Percentiles rank a stretch among this genome's conserved stretches.
phyloP scores from a whole-genome alignment of 2,113 vertebrate species.

The Cebidichthys violaceus region DNA sequence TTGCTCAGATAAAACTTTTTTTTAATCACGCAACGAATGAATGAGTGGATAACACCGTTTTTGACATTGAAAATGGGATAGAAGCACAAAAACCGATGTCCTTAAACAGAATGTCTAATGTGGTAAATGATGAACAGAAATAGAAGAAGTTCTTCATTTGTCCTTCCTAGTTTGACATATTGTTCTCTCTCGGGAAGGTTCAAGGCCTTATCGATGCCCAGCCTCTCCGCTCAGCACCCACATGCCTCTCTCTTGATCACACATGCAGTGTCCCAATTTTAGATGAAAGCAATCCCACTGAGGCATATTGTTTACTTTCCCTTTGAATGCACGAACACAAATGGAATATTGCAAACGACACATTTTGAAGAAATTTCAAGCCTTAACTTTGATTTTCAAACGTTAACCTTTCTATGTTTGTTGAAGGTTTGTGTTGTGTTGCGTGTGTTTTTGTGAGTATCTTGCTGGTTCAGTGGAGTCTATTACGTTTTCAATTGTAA shows the following conservation, averaged over 20 bases:
- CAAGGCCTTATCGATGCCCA: slow-evolving; percentile 46
- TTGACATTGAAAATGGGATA: slow-evolving; percentile 14
- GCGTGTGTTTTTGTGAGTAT: not conserved
- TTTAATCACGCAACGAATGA: slow-evolving; percentile 29
- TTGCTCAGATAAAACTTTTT: slow-evolving; percentile 23
- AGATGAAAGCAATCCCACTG: slow-evolving; percentile 55
- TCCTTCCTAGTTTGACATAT: slow-evolving; percentile 38
- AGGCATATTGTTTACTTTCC: slow-evolving; percentile 31
- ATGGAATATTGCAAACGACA: slow-evolving; percentile 31
- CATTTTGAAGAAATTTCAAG: slow-evolving; percentile 20
- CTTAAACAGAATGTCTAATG: slow-evolving; percentile 58
- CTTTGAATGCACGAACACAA: slow-evolving; percentile 40
- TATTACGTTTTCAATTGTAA: not conserved
- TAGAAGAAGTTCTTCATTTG: slow-evolving; percentile 33
- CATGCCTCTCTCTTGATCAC: slow-evolving; percentile 42
- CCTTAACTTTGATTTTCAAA: not conserved
- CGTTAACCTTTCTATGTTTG: not conserved
- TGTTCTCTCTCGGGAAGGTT: slow-evolving; percentile 44
- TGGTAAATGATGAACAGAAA: slow-evolving; percentile 52
- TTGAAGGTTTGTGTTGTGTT: slow-evolving; percentile 13
- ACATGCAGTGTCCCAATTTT: slow-evolving; percentile 47
- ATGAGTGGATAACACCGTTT: slow-evolving; percentile 19
- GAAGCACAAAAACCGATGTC: slow-evolving; percentile 25
- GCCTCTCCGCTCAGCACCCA: slow-evolving; percentile 22
- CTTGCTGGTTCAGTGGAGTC: not conserved